phyloP scores from a whole-genome alignment of 2,113 vertebrate species.

The Vanacampus margaritifer region DNA sequence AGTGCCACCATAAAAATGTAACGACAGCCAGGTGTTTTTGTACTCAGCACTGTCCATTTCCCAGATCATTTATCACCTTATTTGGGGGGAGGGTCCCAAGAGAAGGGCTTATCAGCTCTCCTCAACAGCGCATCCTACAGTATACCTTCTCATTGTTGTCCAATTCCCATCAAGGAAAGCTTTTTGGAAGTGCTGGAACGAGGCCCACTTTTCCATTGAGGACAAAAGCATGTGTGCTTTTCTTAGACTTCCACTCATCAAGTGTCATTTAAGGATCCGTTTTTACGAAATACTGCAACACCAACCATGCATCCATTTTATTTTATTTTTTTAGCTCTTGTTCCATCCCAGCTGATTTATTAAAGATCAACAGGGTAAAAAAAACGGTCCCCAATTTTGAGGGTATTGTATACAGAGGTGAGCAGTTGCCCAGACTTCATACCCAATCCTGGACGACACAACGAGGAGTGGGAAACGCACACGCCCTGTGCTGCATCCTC shows the following conservation, averaged over 20 bases:
- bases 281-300: constrained; percentile 10
- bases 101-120: constrained; percentile 45
- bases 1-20: not conserved
- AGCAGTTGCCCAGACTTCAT: constrained; percentile 47
- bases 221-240: constrained; percentile 53
- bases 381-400: constrained; percentile 1
- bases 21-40: constrained; percentile 12
- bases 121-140: constrained; percentile 35
- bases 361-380: not conserved
- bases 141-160: constrained; percentile 50
- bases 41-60: constrained; percentile 30
- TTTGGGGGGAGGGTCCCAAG: constrained; percentile 18
- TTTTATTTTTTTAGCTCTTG: not conserved
- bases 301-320: not conserved
- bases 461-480: constrained; percentile 49
- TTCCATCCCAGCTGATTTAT: constrained; percentile 5
- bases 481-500: constrained; percentile 63
- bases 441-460: constrained; percentile 49
- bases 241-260: constrained; percentile 23
- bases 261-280: not conserved
- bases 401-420: constrained; percentile 41
- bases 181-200: constrained; percentile 34
- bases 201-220: constrained; percentile 37
- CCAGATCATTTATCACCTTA: constrained; percentile 7
- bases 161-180: constrained; percentile 5